phyloP scores from a whole-genome alignment of 2,113 vertebrate genomes.

The Datnioides undecimradiatus region DNA sequence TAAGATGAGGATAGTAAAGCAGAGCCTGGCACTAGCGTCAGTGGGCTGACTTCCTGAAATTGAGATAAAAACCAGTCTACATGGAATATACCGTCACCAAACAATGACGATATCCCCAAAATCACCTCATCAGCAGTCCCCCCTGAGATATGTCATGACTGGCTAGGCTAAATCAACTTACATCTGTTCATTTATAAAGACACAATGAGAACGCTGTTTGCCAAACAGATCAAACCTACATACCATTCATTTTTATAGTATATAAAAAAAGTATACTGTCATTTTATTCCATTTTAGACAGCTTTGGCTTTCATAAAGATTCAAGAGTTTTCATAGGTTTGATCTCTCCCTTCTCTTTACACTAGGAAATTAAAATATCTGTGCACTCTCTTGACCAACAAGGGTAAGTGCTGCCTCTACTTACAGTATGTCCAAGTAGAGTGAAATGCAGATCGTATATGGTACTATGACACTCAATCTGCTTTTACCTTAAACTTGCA shows the following conservation, averaged over 20 bases:
- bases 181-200: constrained; percentile 13
- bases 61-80: constrained; percentile 38
- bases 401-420: background rate
- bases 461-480: background rate
- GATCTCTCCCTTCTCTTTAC: background rate
- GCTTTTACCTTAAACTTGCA: background rate
- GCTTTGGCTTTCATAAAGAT: background rate
- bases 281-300: background rate
- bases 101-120: constrained; percentile 27
- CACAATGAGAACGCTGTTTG: background rate
- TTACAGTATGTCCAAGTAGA: background rate
- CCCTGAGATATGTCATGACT: background rate
- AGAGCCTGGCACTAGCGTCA: constrained; percentile 26
- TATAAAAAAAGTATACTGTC: background rate
- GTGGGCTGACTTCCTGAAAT: constrained; percentile 21
- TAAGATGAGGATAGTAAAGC: constrained; percentile 68
- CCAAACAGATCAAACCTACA: constrained; percentile 1
- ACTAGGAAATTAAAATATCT: background rate
- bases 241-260: background rate
- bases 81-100: constrained; percentile 48
- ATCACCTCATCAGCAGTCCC: constrained; percentile 36
- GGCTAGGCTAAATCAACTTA: constrained; percentile 6
- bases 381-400: background rate
- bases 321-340: constrained; percentile 3
- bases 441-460: background rate